phyloP scores from a whole-genome alignment of 2,797 vertebrate genomes.

The Scyliorhinus canicula region DNA sequence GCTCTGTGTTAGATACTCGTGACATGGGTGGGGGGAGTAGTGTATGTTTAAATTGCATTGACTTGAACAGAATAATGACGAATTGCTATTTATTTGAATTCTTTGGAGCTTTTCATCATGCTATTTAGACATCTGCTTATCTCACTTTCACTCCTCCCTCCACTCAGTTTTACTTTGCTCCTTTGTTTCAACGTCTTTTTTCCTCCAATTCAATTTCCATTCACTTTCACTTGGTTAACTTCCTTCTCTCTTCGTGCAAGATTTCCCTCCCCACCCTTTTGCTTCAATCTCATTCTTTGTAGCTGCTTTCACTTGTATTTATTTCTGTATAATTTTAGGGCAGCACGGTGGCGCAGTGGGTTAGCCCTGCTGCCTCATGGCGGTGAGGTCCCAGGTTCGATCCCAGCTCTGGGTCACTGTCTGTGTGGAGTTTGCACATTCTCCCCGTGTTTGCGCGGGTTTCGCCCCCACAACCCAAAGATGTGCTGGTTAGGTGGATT shows the following conservation, averaged over 20 bases:
- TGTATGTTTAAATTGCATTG: background rate
- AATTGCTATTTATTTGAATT: background rate
- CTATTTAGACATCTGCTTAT: constrained; percentile 12
- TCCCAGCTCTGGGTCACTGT: too few species aligned
- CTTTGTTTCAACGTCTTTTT: background rate
- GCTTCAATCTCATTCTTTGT: background rate
- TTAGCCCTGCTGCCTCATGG: too few species aligned
- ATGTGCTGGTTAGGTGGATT: too few species aligned
- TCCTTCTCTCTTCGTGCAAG: background rate
- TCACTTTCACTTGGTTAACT: background rate
- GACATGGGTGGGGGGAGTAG: background rate
- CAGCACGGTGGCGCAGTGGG: too few species aligned
- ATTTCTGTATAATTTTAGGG: background rate
- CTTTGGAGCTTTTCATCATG: background rate
- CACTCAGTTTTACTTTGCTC: background rate
- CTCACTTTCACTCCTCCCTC: background rate
- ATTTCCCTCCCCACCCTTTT: background rate
- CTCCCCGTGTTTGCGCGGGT: too few species aligned
- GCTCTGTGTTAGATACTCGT: background rate
- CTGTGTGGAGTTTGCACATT: too few species aligned
- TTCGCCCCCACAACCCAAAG: too few species aligned
- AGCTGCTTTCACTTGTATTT: background rate
- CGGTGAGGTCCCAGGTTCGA: too few species aligned
- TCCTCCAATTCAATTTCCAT: background rate
- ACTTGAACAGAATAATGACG: background rate